Evolutionary conservation across 2,797 vertebrate species (phyloP), one percentile per base, ranked within the genome.

Genomic region (Myoxocephalus aenaeus): DNA sequence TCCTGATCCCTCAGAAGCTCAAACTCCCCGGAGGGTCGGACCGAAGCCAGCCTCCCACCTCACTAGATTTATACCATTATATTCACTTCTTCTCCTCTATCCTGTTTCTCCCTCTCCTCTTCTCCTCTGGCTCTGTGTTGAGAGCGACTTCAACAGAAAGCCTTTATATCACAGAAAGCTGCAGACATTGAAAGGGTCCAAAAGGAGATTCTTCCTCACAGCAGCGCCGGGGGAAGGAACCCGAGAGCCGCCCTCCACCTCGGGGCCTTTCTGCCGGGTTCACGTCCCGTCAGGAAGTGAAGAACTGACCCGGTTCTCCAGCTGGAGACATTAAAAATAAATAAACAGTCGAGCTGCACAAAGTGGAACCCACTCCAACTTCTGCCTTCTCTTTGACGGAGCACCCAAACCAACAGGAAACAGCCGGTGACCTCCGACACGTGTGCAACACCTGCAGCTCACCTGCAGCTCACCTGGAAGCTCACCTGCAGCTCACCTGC

Each of bases 1-100:
- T 96, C 62, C 88, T 92, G 89, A 95, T 92, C 69, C 59, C 67
- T 70, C 29, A 3, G 73, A 34, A 34, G 7, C 34, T 77, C 87
- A 81, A 90, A 54, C 80, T 77, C 87, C 79, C 80, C 13, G 48
- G 74, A 87, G 84, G 82, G 51, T 81, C 71, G 40, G 70, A 81
- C 25, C 10, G 71, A 71, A 80, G 56, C 73, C 68, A 57, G 29
- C 81, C 69, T 75, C 64, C 73, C 54, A 65, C 81, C 63, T 48
- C 44, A 80, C 70, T 32, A 48, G 53, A 76, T 81, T 82, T 70
- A 80, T 4, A 50, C 58, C 70, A 73, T 80, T 42, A 15, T 10
- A 6, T 29, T 46, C 73, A 14, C 64, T 51, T 7, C 25, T 2
- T n/a, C 4, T 17, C 40, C 65, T 59, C 44, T 10, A 14, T 5